These are phyloP conservation scores for Hozukius guyotensis DNA, from an alignment of 2,797 vertebrate species.

Conservation along the genomic window DNA sequence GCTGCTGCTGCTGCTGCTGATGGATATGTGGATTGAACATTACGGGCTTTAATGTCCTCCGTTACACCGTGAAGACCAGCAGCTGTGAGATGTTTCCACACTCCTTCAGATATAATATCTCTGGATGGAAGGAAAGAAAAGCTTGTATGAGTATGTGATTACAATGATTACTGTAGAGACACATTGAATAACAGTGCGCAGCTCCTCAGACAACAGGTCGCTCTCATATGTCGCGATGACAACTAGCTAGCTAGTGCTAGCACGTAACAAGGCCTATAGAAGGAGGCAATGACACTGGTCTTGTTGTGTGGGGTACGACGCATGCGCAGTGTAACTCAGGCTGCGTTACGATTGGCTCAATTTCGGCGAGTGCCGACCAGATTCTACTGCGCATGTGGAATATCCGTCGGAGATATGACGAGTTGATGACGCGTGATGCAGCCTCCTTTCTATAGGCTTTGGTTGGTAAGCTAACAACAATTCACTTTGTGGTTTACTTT, in stretches of 20 bases:
- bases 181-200: conserved; percentile 30
- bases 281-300: no score
- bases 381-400: no score
- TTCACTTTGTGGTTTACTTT: background rate
- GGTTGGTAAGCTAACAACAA: conserved; percentile 40
- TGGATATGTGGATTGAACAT: conserved; percentile 89
- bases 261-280: background rate
- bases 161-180: background rate
- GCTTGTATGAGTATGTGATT: background rate
- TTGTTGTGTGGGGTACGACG: no score
- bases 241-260: conserved; percentile 55
- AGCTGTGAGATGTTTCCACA: background rate
- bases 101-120: background rate
- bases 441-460: no score
- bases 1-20: conserved; percentile 85
- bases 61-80: conserved; percentile 7
- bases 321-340: no score
- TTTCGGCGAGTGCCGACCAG: no score
- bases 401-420: no score
- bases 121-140: background rate
- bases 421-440: no score
- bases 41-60: conserved; percentile 31
- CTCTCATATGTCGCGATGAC: conserved; percentile 41
- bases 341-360: no score
- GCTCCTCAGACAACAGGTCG: conserved; percentile 60